Evolutionary conservation across 2,888 invertebrate species (phyloP).

Genomic region (Merodon equestris): DNA sequence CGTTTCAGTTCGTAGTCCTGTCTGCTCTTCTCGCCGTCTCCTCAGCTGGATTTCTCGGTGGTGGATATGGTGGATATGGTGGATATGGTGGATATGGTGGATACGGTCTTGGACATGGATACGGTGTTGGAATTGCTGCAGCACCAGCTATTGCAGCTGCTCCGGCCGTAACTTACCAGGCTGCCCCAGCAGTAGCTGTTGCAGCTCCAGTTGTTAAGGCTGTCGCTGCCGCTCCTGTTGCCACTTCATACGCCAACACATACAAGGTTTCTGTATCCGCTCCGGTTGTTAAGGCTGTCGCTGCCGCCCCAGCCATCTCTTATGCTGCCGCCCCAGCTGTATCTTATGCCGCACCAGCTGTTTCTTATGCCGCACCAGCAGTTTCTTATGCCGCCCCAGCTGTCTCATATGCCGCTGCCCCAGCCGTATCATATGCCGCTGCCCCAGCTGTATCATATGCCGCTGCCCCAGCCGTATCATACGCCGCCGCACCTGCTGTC

Average conservation of each 20-base stretch:
- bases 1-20: conserved; percentile 75
- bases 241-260: conserved; percentile 78
- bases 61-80: too few species aligned
- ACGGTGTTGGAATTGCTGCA: conserved; percentile 69
- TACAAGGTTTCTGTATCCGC: conserved; percentile 76
- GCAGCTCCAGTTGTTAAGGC: conserved; percentile 75
- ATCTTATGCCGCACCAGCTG: conserved; percentile 72
- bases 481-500: conserved; percentile 65
- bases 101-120: conserved; percentile 71
- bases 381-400: conserved; percentile 72
- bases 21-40: conserved; percentile 79
- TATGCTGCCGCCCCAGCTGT: conserved; percentile 72
- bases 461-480: conserved; percentile 71
- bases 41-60: conserved; percentile 77
- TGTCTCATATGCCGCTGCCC: conserved; percentile 72
- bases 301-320: conserved; percentile 68
- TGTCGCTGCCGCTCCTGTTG: conserved; percentile 66
- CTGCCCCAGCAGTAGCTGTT: conserved; percentile 73
- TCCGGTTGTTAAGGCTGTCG: conserved; percentile 75
- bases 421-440: conserved; percentile 72
- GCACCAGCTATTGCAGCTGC: conserved; percentile 72
- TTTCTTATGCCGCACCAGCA: conserved; percentile 73
- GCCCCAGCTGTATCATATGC: conserved; percentile 70
- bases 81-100: conserved; percentile 72
- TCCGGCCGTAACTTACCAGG: conserved; percentile 72